phyloP scores from a whole-genome alignment of 2,113 vertebrate species.

The Atherinomorus stipes region DNA sequence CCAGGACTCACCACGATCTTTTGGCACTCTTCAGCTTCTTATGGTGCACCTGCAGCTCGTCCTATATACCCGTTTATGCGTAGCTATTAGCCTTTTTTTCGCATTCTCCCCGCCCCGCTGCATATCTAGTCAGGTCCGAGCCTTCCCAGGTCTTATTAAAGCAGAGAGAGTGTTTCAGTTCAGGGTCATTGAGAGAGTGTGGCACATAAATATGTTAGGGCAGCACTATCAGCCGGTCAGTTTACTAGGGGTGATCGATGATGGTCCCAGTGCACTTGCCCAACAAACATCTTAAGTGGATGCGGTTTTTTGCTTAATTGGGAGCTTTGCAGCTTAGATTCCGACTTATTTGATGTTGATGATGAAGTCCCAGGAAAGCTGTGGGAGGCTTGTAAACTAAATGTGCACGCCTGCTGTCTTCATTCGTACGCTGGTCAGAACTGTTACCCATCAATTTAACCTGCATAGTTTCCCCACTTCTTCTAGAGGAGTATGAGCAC shows the following conservation, averaged over 20 bases:
- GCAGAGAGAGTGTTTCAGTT: constrained; percentile 68
- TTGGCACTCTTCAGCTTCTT: constrained; percentile 46
- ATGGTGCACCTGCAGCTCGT: constrained; percentile 58
- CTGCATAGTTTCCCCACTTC: constrained; percentile 72
- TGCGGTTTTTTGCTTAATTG: constrained; percentile 85
- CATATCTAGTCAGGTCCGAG: constrained; percentile 41
- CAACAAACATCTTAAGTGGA: constrained; percentile 85
- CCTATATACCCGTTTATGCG: constrained; percentile 80
- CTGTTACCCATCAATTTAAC: constrained; percentile 81
- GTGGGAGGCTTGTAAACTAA: constrained; percentile 78
- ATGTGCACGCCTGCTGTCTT: constrained; percentile 67
- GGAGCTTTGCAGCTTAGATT: constrained; percentile 82
- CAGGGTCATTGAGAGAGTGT: constrained; percentile 76
- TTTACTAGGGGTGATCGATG: constrained; percentile 82
- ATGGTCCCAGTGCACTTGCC: constrained; percentile 78
- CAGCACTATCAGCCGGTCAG: constrained; percentile 79
- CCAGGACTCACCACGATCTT: constrained; percentile 59
- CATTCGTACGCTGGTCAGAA: constrained; percentile 76
- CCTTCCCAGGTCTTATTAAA: constrained; percentile 77
- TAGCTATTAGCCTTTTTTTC: constrained; percentile 81
- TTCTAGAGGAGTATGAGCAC: constrained; percentile 41
- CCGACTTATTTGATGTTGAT: constrained; percentile 76
- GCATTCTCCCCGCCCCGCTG: constrained; percentile 37
- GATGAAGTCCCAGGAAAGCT: constrained; percentile 78
- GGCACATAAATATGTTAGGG: constrained; percentile 83